Percentiles rank a stretch among this genome's conserved stretches.
Conservation (phyloP, 2,113 vertebrate genomes). For the Indicator indicator region DNA sequence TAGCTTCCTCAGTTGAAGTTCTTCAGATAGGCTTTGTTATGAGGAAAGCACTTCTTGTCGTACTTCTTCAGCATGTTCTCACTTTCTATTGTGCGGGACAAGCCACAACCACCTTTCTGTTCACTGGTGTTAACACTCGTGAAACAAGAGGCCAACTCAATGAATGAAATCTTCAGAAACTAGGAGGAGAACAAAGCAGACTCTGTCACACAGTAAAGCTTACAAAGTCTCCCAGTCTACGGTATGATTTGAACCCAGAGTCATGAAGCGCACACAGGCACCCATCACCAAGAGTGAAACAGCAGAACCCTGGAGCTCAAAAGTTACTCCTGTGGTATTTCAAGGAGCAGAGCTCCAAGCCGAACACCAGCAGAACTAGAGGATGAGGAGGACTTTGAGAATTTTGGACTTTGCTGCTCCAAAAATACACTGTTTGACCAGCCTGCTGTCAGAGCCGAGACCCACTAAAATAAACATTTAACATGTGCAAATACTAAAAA, state of each 20-base stretch:
- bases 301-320: background rate
- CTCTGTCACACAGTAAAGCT: background rate
- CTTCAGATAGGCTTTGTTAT: background rate
- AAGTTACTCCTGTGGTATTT: background rate
- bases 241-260: background rate
- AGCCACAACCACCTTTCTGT: background rate
- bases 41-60: background rate
- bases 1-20: background rate
- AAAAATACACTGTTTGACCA: constrained; percentile 45
- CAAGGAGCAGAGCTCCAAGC: background rate
- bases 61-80: background rate
- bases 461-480: constrained; percentile 63
- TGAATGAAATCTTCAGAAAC: background rate
- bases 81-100: background rate
- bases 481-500: constrained; percentile 71
- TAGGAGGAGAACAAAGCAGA: background rate
- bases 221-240: background rate
- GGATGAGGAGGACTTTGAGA: background rate
- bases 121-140: background rate
- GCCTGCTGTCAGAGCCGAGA: constrained; percentile 28
- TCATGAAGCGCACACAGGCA: background rate
- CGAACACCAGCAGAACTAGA: background rate
- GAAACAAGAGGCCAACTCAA: background rate
- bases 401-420: constrained; percentile 13
- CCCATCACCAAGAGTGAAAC: background rate